phyloP scores from a whole-genome alignment of 2,888 invertebrate genomes.

The Psylliodes chrysocephalus region DNA sequence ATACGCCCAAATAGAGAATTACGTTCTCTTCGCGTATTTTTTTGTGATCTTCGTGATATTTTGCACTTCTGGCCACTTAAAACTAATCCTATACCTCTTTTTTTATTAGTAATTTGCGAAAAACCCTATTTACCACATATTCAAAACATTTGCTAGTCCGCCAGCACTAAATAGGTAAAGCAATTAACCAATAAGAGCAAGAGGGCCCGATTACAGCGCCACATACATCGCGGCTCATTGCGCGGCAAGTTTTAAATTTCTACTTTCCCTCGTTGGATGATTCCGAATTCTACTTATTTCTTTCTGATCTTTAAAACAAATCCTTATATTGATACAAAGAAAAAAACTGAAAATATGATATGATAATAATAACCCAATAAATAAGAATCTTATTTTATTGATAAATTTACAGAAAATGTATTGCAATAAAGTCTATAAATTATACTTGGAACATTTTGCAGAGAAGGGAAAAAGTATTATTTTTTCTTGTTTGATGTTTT shows the following conservation, averaged over 20 bases:
- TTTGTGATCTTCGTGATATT: not conserved
- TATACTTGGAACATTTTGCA: too few species aligned
- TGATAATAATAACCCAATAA: too few species aligned
- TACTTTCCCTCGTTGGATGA: too few species aligned
- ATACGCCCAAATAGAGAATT: slow-evolving; percentile 54
- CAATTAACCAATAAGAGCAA: slow-evolving; percentile 58
- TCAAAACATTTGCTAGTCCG: slow-evolving; percentile 60
- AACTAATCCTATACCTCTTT: slow-evolving; percentile 23
- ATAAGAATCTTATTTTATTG: too few species aligned
- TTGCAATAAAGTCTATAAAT: too few species aligned
- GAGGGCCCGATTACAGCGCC: slow-evolving; percentile 39
- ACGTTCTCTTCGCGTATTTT: not conserved
- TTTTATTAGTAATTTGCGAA: slow-evolving; percentile 37
- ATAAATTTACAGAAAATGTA: too few species aligned
- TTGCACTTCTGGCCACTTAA: slow-evolving; percentile 6
- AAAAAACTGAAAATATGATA: too few species aligned
- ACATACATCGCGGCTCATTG: not conserved
- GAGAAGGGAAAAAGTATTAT: too few species aligned
- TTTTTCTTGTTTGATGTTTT: too few species aligned
- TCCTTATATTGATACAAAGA: too few species aligned
- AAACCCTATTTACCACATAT: slow-evolving; percentile 55
- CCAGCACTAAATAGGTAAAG: slow-evolving; percentile 55
- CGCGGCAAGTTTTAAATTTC: slow-evolving; percentile 1
- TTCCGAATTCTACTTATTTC: too few species aligned
- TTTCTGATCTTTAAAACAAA: too few species aligned